Base-by-base conservation (phyloP, 2,888 invertebrate species). In the Hesperia comma region DNA sequence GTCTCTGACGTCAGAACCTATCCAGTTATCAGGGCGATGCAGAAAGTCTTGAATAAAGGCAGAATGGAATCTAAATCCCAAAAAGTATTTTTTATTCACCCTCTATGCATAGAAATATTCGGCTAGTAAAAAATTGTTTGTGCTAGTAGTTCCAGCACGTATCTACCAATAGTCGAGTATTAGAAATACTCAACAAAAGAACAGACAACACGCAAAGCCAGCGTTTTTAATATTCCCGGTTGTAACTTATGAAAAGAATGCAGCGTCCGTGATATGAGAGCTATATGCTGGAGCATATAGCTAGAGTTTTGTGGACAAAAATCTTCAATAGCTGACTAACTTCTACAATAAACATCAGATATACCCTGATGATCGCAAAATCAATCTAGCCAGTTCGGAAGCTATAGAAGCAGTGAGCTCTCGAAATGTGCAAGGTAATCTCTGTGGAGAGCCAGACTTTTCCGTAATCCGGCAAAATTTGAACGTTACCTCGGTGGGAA, bases 401-500 rank as follows among this genome's bases (percentile, higher is more conserved):
- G 55, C 56, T 61, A 57, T 63, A 69, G 49, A 54, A 64, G 26
- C 54, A 64, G 46, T 58, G 49, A 66, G 54, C 79, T 76, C 67
- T 73, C 69, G 26, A 74, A 78, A 75, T 72, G 55, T 66, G 75
- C 71, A 69, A 76, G 75, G 68, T 79, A 70, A 75, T 75, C 71
- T 46, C 70, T 69, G 67, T 69, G 67, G 69, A 84, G 81, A 77
- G 76, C 74, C 69, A 78, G 79, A 85, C 76, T 83, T 85, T 84
- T 84, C 83, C 80, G 79, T 76, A 79, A 84, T 58, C 75, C 84
- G 75, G 32, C 79, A 53, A 71, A 80, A 64, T 67, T 46, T 55
- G 21, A 61, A 61, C 7, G 19, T 0, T 19, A 3, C 26, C 15
- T 32, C 1, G 8, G 0, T 3, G 19, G 1, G 33, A 33, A 32